Evolutionary conservation across 1,140 invertebrate genomes (phyloP).

Genomic region (Tetramorium alpestre): DNA sequence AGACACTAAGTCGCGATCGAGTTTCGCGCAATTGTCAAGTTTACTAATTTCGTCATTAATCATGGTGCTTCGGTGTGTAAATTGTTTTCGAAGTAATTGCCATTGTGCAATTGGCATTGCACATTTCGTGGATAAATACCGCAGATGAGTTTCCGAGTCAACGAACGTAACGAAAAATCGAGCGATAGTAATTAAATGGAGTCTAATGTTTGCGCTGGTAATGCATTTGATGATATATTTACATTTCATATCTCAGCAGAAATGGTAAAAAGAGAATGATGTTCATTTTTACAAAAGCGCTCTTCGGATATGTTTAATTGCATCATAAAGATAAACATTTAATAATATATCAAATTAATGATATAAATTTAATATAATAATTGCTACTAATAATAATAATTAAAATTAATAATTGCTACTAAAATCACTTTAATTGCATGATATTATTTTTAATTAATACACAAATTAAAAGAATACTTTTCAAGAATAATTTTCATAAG

Average conservation of each 20-base stretch:
- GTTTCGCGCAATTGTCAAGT: background rate
- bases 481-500: background rate
- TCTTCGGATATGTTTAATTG: constrained; percentile 3
- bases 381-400: background rate
- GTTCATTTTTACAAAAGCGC: constrained; percentile 2
- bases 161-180: constrained; percentile 36
- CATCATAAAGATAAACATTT: background rate
- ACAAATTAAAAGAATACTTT: background rate
- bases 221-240: constrained; percentile 38
- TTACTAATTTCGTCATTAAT: constrained; percentile 28
- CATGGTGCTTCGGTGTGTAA: background rate
- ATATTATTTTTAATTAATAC: background rate
- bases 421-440: background rate
- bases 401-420: background rate
- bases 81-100: constrained; percentile 26
- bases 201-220: constrained; percentile 22
- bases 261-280: constrained; percentile 14
- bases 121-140: constrained; percentile 9
- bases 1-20: constrained; percentile 7
- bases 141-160: constrained; percentile 9
- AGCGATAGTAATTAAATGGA: constrained; percentile 45
- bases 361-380: constrained; percentile 6
- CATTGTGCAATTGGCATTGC: constrained; percentile 21
- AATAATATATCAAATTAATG: background rate
- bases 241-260: constrained; percentile 16